Evolutionary conservation across 2,797 vertebrate species (phyloP), one percentile per base, ranked within the genome.

Genomic region (Bovichtus variegatus): DNA sequence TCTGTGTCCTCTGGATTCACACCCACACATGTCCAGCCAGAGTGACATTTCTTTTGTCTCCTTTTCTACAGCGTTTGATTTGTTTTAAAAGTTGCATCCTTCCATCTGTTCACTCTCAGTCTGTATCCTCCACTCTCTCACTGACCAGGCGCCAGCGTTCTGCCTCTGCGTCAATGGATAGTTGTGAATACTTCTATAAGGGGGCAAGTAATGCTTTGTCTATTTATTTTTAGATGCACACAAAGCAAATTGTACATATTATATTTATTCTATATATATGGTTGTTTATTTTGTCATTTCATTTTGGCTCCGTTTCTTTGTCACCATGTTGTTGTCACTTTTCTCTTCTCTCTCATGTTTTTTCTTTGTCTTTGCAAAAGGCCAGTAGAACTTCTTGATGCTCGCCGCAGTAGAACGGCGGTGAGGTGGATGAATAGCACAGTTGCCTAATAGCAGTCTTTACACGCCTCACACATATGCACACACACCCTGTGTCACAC

Each of bases 211-310:
- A 92, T 90, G 93, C 92, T 94, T 93, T 94, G 93, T 95, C 94
- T 96, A 95, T 95, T 96, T 96, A 95, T 96, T 96, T 94, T 93
- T 94, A 94, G 91, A 94, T 94, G 91, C 91, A 94, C 93, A 95
- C 93, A 94, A 95, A 95, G 93, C 92, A 93, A 94, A 93, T 91
- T 95, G 93, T 96, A 96, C 86, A 96, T 95, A 96, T 84, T 92
- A 95, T 96, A 96, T 96, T 96, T 96, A 96, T 96, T 96, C 93
- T 95, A 93, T 94, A 96, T 95, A 94, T 95, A 92, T 91, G 91
- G 89, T 86, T 94, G 93, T 96, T 93, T 94, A 94, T 96, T 94
- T 93, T 92, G 78, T 89, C 88, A 91, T 94, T 94, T 92, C 86
- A 88, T 92, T 94, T 90, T 92, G 85, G 71, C 82, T 89, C 82